Evolutionary conservation across 2,113 vertebrate species (phyloP), one percentile per base, ranked within the genome.

Genomic region (Osmerus eperlanus): DNA sequence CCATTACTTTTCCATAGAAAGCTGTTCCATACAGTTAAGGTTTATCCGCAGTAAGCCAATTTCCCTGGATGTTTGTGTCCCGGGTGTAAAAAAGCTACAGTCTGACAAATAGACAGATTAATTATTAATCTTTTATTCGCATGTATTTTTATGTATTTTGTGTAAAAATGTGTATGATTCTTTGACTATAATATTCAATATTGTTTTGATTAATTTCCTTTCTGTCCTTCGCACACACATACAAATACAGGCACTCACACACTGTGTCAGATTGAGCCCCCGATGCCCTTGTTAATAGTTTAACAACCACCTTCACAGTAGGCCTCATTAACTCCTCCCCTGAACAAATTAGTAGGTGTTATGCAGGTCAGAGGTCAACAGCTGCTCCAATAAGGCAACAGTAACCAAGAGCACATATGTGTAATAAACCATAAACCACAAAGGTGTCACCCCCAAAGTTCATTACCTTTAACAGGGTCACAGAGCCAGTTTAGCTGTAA

Each of bases 261-360:
- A 23, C 5, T 81, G 72, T 84, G 82, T 85, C 81, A 76, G 76
- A 67, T 41, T 41, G 71, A 58, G 65, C 74, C 25, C 65, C 75
- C 66, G 72, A 23, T 66, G 62, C 60, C 52, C 74, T 74, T 51
- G 58, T 72, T 79, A 65, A 73, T 70, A 25, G 55, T 87, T 87
- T 86, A 86, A 88, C 72, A 75, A 81, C 54, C 78, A 41, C 77
- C 81, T 75, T 83, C 81, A 73, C 80, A 72, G 84, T 72, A 80
- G 72, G 82, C 79, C 83, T 89, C 78, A 71, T 91, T 91, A 89
- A 89, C 74, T 85, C 86, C 80, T 84, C 73, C 69, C 81, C 79
- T 74, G 73, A 75, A 89, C 88, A 88, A 87, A 89, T 90, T 87
- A 90, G 84, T 78, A 87, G 82, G 88, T 90, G 88, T 89, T 87